Conservation (phyloP, 2,113 vertebrate genomes). For the Peromyscus polionotus region DNA sequence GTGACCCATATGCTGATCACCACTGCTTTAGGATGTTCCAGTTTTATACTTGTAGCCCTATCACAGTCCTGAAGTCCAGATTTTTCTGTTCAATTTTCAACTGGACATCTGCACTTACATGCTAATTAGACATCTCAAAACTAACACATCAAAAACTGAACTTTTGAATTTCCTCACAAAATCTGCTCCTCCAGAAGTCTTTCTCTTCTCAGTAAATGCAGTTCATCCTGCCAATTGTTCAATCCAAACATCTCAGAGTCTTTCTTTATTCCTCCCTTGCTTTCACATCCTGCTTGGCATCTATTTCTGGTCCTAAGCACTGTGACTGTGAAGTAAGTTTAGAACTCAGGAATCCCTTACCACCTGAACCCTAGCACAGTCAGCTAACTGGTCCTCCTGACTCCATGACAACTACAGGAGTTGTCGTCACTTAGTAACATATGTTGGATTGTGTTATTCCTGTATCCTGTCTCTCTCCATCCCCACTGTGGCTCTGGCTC, state of each 20-base stretch:
- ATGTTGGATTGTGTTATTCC: background rate
- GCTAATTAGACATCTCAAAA: conserved; percentile 54
- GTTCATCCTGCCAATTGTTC: conserved; percentile 17
- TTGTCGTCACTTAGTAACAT: background rate
- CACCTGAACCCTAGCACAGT: background rate
- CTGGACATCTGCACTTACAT: conserved; percentile 1
- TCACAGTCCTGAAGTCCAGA: background rate
- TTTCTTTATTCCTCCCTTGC: background rate
- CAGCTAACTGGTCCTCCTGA: background rate
- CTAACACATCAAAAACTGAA: background rate
- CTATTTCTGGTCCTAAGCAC: background rate
- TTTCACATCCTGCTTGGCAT: background rate
- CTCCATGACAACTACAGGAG: background rate
- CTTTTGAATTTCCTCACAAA: conserved; percentile 48
- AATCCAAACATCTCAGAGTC: background rate
- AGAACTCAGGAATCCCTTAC: background rate
- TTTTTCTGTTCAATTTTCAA: conserved; percentile 18
- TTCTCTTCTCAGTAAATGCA: background rate
- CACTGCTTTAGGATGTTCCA: background rate
- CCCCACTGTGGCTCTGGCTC: rapidly evolving
- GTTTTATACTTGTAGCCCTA: background rate
- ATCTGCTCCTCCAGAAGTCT: conserved; percentile 43
- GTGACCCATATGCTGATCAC: background rate
- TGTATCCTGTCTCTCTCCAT: background rate
- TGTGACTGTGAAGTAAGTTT: background rate